Evolutionary conservation across 1,140 invertebrate genomes (phyloP), one percentile per base, ranked within the genome.

Genomic region (Mya arenaria): DNA sequence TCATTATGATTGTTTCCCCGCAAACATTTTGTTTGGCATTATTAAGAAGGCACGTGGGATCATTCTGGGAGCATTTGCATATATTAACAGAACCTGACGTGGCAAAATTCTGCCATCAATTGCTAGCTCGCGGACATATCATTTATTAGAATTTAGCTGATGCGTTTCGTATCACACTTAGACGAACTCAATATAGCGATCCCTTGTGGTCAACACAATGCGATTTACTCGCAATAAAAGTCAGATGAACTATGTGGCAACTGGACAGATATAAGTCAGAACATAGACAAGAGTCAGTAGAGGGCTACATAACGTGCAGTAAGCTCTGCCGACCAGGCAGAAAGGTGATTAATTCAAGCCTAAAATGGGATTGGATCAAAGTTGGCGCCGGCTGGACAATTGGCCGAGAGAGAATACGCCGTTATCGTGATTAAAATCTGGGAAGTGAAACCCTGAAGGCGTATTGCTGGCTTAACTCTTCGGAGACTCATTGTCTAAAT

Each of bases 351-450:
- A 62, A 74, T 52, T 79, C 39, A 32, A 52, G 65, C 63, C 55
- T 55, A 65, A 68, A 79, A 79, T 69, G 52, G 52, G 75, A 69
- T 69, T 55, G 65, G 44, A 23, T 79, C 30, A 41, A 37, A 55
- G 23, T 23, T 66, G 75, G 62, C 75, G 75, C 75, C 75, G 69
- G 55, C 25, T 30, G 75, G 41, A 66, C 65, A 69, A 37, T 15
- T n/a, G 48, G 58, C 52, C 65, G 41, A 66, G 44, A 66, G 48
- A 52, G 8, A 52, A n/a, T 3, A 68, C 28, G 5, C 32, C 13
- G 75, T 60, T 79, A 79, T 79, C 75, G 39, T 41, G 63, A 79
- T 79, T 69, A 25, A 68, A 79, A 79, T 79, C 63, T 30, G 65
- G n/a, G 65, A 79, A n/a, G n/a, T n/a, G n/a, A 79, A 69, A 79